Conservation (phyloP, 2,113 vertebrate genomes). For the Megaceryle torquata region DNA sequence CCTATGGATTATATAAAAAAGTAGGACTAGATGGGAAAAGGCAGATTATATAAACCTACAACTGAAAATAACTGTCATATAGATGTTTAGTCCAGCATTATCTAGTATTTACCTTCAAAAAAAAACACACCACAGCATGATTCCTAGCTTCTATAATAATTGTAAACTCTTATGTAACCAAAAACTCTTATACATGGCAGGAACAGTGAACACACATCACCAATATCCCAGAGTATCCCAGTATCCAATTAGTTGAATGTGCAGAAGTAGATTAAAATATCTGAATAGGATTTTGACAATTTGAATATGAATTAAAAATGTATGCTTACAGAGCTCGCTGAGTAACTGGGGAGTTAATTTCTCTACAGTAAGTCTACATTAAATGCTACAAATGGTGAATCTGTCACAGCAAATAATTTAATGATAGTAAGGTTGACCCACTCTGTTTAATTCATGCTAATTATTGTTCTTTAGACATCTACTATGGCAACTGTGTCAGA, state of each 20-base stretch:
- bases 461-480: neutral
- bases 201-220: neutral
- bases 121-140: neutral
- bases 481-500: neutral
- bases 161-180: neutral
- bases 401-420: neutral
- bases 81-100: neutral
- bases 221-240: neutral
- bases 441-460: neutral
- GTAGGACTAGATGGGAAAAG: neutral
- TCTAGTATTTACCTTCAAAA: neutral
- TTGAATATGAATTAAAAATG: conserved; percentile 6
- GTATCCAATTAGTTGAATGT: neutral
- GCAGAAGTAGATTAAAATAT: neutral
- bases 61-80: neutral
- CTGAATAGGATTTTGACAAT: neutral
- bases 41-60: neutral
- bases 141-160: neutral
- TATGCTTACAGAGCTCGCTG: neutral
- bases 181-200: neutral
- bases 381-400: neutral
- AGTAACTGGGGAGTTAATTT: neutral
- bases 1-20: neutral
- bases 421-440: neutral
- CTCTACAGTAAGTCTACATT: neutral